Evolutionary conservation across 2,113 vertebrate species (phyloP).

Genomic region (Kryptolebias marmoratus): DNA sequence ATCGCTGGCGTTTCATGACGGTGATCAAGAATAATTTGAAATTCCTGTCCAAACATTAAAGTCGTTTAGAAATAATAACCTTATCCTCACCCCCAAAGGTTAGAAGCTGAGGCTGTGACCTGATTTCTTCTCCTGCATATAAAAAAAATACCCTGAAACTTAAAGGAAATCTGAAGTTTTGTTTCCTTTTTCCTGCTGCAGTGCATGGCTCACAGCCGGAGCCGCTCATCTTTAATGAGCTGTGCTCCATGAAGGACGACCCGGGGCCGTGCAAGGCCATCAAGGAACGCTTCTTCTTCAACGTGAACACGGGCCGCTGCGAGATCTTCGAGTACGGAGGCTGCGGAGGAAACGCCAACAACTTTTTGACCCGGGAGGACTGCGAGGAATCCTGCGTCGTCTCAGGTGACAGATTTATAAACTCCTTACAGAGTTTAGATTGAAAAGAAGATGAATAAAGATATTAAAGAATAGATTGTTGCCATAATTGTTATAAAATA

Average conservation of each 20-base stretch:
- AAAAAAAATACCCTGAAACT: neutral
- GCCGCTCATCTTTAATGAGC: constrained; percentile 76
- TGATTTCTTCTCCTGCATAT: constrained; percentile 26
- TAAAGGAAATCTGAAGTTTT: constrained; percentile 36
- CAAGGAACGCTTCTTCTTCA: constrained; percentile 83
- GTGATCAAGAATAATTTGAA: too few relatives aligned
- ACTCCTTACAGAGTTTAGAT: neutral
- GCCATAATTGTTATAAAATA: neutral
- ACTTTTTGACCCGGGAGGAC: constrained; percentile 83
- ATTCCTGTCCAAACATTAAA: neutral
- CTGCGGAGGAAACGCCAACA: constrained; percentile 92
- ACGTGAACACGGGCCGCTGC: constrained; percentile 80
- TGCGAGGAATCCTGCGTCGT: constrained; percentile 85
- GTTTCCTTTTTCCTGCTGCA: constrained; percentile 20
- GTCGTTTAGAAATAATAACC: constrained; percentile 32
- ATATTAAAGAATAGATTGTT: too few relatives aligned
- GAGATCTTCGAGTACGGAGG: constrained; percentile 89
- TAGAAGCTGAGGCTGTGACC: constrained; percentile 44
- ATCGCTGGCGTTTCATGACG: neutral
- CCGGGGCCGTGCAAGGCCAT: constrained; percentile 87
- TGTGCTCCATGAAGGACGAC: constrained; percentile 86
- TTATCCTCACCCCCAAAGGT: constrained; percentile 45
- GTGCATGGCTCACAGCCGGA: constrained; percentile 51
- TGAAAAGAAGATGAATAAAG: too few relatives aligned
- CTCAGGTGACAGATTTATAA: constrained; percentile 66